phyloP scores from a whole-genome alignment of 2,888 invertebrate species.

The Ectemnius continuus region DNA sequence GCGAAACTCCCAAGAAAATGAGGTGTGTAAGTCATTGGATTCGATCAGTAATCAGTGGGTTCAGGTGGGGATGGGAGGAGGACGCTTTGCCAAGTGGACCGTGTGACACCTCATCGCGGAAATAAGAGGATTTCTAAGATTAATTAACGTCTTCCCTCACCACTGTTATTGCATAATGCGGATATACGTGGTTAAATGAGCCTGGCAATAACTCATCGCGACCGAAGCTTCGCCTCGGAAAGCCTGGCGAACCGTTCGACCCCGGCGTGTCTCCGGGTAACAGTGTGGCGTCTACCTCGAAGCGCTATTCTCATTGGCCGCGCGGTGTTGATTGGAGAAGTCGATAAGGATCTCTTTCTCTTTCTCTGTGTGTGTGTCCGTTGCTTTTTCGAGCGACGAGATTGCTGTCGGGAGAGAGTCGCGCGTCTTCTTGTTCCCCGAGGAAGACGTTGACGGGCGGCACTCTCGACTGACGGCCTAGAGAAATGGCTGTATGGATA shows the following conservation, averaged over 20 bases:
- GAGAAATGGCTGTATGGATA: neutral
- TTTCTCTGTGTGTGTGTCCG: neutral
- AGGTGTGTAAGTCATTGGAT: no score
- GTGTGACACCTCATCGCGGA: no score
- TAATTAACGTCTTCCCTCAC: constrained; percentile 1
- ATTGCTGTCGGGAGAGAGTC: no score
- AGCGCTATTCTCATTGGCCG: constrained; percentile 9
- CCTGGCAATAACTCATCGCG: constrained; percentile 21
- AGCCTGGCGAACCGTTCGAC: neutral
- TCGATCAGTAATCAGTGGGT: no score
- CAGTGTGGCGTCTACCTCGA: neutral
- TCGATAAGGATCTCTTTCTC: constrained; percentile 20
- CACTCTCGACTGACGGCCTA: no score
- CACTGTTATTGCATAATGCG: neutral
- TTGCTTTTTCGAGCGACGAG: neutral
- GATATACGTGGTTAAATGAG: constrained; percentile 2
- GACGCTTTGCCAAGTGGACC: no score
- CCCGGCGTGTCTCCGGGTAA: no score
- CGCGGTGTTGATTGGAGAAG: constrained; percentile 18
- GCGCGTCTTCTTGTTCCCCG: no score
- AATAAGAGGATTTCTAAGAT: neutral
- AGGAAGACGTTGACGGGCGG: neutral
- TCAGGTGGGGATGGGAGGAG: no score
- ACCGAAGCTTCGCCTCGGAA: neutral
- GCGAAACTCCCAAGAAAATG: no score